Evolutionary conservation across 2,888 invertebrate species (phyloP).

Genomic region (Eremobia ochroleuca): DNA sequence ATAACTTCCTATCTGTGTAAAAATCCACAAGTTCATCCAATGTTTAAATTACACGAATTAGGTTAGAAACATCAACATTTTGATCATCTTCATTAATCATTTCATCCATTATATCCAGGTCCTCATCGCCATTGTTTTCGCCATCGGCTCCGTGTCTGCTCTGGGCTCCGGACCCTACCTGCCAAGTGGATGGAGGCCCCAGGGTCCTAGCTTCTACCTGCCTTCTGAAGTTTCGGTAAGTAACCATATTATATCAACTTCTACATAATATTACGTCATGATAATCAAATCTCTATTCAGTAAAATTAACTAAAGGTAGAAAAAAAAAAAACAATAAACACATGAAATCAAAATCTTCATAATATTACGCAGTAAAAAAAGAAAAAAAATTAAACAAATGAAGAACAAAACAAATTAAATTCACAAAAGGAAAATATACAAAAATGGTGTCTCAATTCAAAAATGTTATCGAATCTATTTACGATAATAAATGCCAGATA

Average conservation of each 20-base stretch:
- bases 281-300: too few relatives aligned
- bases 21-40: neutral
- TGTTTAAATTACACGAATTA: neutral
- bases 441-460: neutral
- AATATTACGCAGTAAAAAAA: too few relatives aligned
- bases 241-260: neutral
- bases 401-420: too few relatives aligned
- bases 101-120: constrained; percentile 70
- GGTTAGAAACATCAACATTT: neutral
- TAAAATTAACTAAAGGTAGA: too few relatives aligned
- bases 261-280: neutral
- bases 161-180: constrained; percentile 85
- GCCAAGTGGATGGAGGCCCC: constrained; percentile 86
- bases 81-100: neutral
- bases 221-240: constrained; percentile 82
- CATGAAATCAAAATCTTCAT: neutral
- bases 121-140: constrained; percentile 75
- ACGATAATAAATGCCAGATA: neutral
- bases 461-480: neutral
- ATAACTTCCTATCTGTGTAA: neutral
- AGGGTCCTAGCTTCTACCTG: constrained; percentile 84
- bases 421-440: neutral
- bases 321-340: too few relatives aligned
- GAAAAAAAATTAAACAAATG: too few relatives aligned
- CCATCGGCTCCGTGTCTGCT: constrained; percentile 77